Percentiles rank a stretch among this genome's conserved stretches.
These are phyloP conservation scores for Drosophila serrata DNA, from an alignment of 1,140 invertebrate genomes.

Conservation along the genomic window DNA sequence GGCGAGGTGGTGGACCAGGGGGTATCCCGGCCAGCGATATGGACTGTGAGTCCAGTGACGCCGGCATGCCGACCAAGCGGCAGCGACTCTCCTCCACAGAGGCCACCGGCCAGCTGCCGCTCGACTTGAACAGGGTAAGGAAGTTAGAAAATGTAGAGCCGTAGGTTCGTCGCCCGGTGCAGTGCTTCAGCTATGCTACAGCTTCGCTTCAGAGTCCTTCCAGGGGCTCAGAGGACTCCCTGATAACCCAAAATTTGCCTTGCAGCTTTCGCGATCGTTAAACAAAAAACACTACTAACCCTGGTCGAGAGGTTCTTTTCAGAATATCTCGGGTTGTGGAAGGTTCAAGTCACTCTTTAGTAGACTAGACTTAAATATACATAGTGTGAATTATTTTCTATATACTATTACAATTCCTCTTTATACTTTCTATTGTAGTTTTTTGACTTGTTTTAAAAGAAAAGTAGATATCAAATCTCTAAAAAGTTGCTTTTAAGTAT, in stretches of 20 bases:
- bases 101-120: slow-evolving; percentile 60
- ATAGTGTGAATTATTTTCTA: not conserved
- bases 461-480: not conserved
- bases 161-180: slow-evolving; percentile 61
- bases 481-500: not conserved
- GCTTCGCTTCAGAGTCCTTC: slow-evolving; percentile 52
- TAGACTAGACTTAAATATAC: slow-evolving; percentile 1
- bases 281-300: slow-evolving; percentile 17
- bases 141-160: slow-evolving; percentile 53
- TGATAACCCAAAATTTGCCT: slow-evolving; percentile 57
- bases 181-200: slow-evolving; percentile 66
- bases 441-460: not conserved
- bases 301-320: slow-evolving; percentile 46
- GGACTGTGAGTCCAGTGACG: slow-evolving; percentile 78
- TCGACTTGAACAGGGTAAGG: slow-evolving; percentile 81
- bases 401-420: no score
- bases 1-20: slow-evolving; percentile 25
- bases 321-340: slow-evolving; percentile 45
- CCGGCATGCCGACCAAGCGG: slow-evolving; percentile 59
- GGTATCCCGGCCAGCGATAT: slow-evolving; percentile 42
- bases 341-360: not conserved
- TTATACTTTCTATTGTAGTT: not conserved
- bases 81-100: slow-evolving; percentile 78
- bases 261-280: slow-evolving; percentile 56
- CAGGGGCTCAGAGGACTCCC: slow-evolving; percentile 2